phyloP scores from a whole-genome alignment of 2,888 invertebrate genomes.

The Dyspetes luteomarginatus region DNA sequence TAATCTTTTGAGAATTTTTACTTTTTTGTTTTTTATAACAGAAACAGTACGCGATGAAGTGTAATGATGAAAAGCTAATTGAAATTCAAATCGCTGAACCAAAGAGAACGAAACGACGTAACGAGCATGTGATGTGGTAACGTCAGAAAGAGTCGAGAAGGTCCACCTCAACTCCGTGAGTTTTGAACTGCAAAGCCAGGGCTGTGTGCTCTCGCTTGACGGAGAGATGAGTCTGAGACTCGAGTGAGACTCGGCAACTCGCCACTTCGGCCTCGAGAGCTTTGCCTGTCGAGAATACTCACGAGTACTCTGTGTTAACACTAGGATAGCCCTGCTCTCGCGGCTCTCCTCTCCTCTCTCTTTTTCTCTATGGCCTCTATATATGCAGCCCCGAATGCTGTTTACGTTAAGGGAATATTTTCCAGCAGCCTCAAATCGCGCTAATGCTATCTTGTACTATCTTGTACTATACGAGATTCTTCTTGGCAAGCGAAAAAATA shows the following conservation, averaged over 20 bases:
- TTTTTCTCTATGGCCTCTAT: neutral
- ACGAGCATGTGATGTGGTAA: conserved; percentile 66
- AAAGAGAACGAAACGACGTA: conserved; percentile 64
- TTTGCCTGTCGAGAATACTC: conserved; percentile 73
- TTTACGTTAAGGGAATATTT: too few species aligned
- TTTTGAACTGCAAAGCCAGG: conserved; percentile 69
- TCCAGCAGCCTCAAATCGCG: too few species aligned
- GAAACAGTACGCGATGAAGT: neutral
- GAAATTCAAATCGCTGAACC: conserved; percentile 47
- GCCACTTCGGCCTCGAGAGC: conserved; percentile 75
- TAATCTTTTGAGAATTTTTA: neutral
- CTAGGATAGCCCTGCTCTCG: conserved; percentile 41
- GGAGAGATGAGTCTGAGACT: conserved; percentile 60
- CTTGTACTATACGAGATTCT: too few species aligned
- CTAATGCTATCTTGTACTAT: too few species aligned
- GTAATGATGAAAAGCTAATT: conserved; percentile 26
- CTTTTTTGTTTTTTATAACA: neutral
- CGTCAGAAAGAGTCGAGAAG: conserved; percentile 48
- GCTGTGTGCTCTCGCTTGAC: conserved; percentile 61
- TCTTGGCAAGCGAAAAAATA: too few species aligned
- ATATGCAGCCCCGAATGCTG: too few species aligned
- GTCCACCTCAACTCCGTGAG: conserved; percentile 61
- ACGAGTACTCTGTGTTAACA: conserved; percentile 72
- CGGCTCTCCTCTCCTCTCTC: neutral
- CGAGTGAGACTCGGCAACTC: conserved; percentile 72